These are phyloP conservation scores for Mergus octosetaceus DNA, from an alignment of 2,797 vertebrate species.

Conservation along the genomic window DNA sequence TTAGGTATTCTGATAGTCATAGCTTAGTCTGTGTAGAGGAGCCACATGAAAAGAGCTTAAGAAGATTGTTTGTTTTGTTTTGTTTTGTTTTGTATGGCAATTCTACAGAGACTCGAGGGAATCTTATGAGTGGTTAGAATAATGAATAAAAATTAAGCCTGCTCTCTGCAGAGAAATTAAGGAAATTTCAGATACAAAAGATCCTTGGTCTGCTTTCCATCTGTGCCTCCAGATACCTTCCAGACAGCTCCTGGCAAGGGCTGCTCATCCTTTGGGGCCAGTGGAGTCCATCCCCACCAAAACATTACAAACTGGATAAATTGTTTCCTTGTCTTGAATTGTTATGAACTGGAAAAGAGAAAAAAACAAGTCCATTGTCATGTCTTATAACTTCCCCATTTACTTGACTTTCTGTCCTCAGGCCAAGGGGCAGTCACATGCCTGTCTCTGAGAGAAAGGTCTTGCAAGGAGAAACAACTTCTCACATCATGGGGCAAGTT, in stretches of 20 bases:
- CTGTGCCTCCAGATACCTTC: background rate
- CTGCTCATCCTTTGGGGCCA: background rate
- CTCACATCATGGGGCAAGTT: fast-evolving
- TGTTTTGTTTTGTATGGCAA: background rate
- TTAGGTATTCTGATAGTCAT: background rate
- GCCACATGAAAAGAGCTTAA: background rate
- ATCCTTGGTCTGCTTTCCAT: fast-evolving
- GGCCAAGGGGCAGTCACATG: background rate
- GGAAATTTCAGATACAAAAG: background rate
- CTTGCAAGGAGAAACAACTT: background rate
- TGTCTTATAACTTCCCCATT: background rate
- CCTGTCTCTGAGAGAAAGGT: background rate
- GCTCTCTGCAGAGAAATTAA: background rate
- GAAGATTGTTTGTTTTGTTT: background rate
- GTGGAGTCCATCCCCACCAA: background rate
- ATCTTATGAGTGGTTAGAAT: background rate
- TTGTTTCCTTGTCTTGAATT: background rate
- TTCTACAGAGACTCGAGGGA: background rate
- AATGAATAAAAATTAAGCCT: background rate
- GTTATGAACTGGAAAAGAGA: background rate
- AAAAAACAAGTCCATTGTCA: background rate
- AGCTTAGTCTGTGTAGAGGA: background rate
- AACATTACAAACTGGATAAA: background rate
- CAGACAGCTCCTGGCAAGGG: background rate
- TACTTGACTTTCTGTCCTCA: background rate